A percentile compares a stretch with the other conserved stretches of the same genome.
These are phyloP conservation scores for Trididemnum miniatum DNA, from an alignment of 23 tunicate genomes.

Conservation along the genomic window DNA sequence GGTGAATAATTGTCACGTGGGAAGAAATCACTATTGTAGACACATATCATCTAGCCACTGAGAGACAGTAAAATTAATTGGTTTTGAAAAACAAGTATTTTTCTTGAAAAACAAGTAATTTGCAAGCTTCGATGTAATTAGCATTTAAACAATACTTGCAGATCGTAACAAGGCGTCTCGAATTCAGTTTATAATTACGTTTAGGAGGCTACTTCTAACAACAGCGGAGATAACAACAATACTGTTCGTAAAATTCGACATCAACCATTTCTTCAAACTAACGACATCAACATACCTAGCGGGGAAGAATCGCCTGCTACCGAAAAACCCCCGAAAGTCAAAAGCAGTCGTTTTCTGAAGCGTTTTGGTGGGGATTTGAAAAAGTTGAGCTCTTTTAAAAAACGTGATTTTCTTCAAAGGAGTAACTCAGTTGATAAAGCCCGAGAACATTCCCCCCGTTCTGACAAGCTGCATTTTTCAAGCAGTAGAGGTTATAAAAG, in stretches of 20 bases:
- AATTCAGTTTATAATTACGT: too few species aligned
- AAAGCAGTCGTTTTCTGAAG: slow-evolving; percentile 52
- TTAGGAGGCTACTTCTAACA: not conserved
- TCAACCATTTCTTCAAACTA: too few species aligned
- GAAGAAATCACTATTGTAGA: too few species aligned
- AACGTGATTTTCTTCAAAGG: slow-evolving; percentile 33
- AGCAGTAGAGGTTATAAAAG: slow-evolving; percentile 1
- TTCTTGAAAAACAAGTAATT: too few species aligned
- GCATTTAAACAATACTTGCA: too few species aligned
- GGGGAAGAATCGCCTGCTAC: not conserved
- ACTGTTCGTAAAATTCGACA: too few species aligned
- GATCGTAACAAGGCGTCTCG: too few species aligned
- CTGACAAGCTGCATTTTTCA: not conserved
- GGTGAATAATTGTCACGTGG: not conserved
- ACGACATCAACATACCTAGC: not conserved
- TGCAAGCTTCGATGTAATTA: too few species aligned
- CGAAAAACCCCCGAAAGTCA: slow-evolving; percentile 4
- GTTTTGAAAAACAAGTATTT: too few species aligned
- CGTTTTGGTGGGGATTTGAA: slow-evolving; percentile 49
- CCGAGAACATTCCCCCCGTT: slow-evolving; percentile 1
- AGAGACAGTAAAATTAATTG: not conserved
- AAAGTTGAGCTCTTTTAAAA: slow-evolving; percentile 61
- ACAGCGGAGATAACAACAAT: not conserved
- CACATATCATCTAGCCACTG: too few species aligned
- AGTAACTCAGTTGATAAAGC: slow-evolving; percentile 12